A percentile compares a stretch with the other conserved stretches of the same genome.
Evolutionary conservation across 1,140 invertebrate species (phyloP).

Genomic region (Rhopalosiphum padi): DNA sequence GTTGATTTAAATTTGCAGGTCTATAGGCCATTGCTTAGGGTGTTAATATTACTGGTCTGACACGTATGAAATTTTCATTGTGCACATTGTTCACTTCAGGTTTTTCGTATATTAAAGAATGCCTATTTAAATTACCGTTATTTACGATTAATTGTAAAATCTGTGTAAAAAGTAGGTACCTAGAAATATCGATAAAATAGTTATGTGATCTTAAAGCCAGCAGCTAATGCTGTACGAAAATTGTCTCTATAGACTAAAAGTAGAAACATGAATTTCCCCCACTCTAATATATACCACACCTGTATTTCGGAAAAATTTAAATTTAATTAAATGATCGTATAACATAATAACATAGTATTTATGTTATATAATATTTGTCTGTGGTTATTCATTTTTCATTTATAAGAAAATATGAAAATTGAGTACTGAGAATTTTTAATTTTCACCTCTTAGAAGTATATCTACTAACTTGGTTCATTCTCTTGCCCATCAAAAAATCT

Average conservation of each 20-base stretch:
- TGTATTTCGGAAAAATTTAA: background rate
- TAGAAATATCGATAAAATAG: background rate
- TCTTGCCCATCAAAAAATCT: too few relatives aligned
- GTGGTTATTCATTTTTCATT: too few relatives aligned
- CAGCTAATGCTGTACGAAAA: background rate
- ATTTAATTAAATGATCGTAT: background rate
- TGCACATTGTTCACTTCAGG: background rate
- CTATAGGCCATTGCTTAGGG: background rate
- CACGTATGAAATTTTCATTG: background rate
- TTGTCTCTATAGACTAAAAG: background rate
- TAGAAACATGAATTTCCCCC: background rate
- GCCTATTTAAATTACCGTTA: background rate
- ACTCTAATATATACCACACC: background rate
- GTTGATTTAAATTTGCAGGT: background rate
- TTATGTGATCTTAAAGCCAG: background rate
- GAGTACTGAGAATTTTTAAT: too few relatives aligned
- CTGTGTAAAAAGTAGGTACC: background rate
- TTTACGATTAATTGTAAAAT: background rate
- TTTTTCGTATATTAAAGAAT: background rate
- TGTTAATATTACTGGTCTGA: background rate
- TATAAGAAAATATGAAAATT: too few relatives aligned
- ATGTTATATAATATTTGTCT: too few relatives aligned
- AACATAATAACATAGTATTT: too few relatives aligned
- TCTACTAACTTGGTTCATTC: too few relatives aligned
- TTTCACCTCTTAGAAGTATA: too few relatives aligned